Base-by-base conservation (phyloP, 2,113 vertebrate genomes). In the Taurulus bubalis region DNA sequence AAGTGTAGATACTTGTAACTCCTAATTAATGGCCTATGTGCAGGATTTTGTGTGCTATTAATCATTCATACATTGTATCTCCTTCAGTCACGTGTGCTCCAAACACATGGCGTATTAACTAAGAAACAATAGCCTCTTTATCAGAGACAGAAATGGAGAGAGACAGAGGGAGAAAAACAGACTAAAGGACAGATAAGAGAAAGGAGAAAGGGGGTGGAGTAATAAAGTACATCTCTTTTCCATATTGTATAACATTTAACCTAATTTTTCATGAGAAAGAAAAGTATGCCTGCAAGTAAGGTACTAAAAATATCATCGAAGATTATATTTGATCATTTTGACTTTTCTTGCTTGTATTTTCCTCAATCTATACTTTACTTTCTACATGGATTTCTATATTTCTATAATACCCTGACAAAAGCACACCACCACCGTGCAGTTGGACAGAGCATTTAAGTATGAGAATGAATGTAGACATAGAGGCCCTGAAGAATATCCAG, bases 401-500 rank as follows among this genome's bases (percentile, higher is more conserved):
- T 53, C n/a, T 24, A 14, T 51, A 12, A 76, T 36, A 76, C 47
- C 59, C 9, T 76, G 63, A 79, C 53, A 77, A 67, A 76, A 69
- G 53, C 75, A 64, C 22, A 80, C 11, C 40, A 65, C 16, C 14
- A 60, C 22, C 12, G 18, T 40, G 53, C 63, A 55, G 56, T 59
- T 83, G 77, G 51, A 76, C 28, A 32, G 22, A 20, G 42, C 7
- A 65, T 71, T 71, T 47, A 40, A 67, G 64, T 63, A 79, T 81
- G 42, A 85, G 67, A 88, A 69, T 76, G 66, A 65, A 69, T 82
- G 84, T 82, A 79, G 86, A 89, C 79, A 60, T 18, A 81, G 69
- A 85, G 87, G 77, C 87, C 60, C 75, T 84, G 90, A 68, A 91
- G 84, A 85, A 83, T 82, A 87, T 88, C 77, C 90, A 92, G 90